These are phyloP conservation scores for Sapayoa aenigma DNA, from an alignment of 2,113 vertebrate genomes.

Conservation along the genomic window DNA sequence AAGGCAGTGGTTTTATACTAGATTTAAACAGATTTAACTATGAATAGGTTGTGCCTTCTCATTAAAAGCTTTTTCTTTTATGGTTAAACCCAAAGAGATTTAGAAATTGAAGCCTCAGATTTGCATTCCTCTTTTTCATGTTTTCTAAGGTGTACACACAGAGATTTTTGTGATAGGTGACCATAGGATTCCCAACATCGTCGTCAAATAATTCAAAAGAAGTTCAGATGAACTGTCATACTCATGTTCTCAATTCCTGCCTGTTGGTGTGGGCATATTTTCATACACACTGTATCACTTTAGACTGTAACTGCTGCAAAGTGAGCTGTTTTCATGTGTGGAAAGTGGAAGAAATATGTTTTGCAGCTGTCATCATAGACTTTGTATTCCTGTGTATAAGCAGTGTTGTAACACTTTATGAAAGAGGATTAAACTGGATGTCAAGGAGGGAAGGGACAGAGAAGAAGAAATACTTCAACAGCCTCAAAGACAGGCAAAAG, in stretches of 20 bases:
- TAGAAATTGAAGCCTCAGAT: background rate
- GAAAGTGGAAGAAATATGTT: background rate
- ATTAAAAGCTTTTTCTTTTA: background rate
- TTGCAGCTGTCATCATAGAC: background rate
- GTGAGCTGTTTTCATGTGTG: background rate
- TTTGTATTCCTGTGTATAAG: background rate
- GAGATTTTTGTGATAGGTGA: background rate
- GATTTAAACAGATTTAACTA: background rate
- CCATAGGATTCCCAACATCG: background rate
- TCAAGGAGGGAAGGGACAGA: background rate
- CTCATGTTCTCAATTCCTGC: background rate
- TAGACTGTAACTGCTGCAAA: background rate
- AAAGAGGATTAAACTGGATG: background rate
- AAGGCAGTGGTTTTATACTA: background rate
- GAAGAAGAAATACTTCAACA: background rate
- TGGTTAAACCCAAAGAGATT: background rate
- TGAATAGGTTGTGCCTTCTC: background rate
- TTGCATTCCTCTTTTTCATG: background rate
- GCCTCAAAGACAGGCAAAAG: background rate
- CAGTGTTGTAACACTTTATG: background rate
- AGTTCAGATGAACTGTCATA: background rate
- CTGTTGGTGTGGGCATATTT: background rate
- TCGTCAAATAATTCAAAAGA: background rate
- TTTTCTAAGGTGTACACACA: background rate
- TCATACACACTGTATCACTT: background rate